Conservation (phyloP, 2,113 vertebrate genomes). For the Lycaon pictus region DNA sequence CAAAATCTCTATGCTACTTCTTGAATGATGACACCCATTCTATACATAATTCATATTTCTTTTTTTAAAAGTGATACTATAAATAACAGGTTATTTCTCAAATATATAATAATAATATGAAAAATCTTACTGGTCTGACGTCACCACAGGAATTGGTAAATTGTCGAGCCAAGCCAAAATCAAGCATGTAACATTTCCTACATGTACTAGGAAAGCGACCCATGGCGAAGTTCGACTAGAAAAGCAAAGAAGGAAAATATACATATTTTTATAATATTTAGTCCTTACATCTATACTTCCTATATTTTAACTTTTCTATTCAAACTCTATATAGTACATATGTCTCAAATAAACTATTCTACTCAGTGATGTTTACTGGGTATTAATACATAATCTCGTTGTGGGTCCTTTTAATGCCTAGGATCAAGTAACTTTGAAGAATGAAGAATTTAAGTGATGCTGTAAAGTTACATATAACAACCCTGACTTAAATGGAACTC, state of each 20-base stretch:
- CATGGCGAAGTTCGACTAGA: conserved; percentile 99
- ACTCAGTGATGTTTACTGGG: conserved; percentile 18
- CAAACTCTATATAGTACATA: neutral
- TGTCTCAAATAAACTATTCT: conserved; percentile 26
- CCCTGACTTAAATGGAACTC: conserved; percentile 33
- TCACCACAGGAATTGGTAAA: conserved; percentile 99
- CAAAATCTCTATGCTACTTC: neutral
- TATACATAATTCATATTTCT: conserved; percentile 51
- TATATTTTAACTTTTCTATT: conserved; percentile 48
- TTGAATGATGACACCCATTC: conserved; percentile 16
- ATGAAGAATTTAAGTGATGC: conserved; percentile 38
- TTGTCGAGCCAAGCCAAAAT: conserved; percentile 98
- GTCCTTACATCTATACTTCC: neutral
- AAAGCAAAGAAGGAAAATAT: conserved; percentile 78
- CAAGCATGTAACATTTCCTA: conserved; percentile 99
- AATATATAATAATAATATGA: conserved; percentile 61
- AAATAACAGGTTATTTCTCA: conserved; percentile 64
- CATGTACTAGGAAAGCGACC: conserved; percentile 98
- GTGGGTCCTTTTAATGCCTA: conserved; percentile 36
- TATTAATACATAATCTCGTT: conserved; percentile 31
- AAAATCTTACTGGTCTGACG: conserved; percentile 96
- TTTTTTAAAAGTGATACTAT: conserved; percentile 28
- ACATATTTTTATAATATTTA: conserved; percentile 1
- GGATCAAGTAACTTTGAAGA: neutral
- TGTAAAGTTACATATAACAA: conserved; percentile 41